Percentiles rank a stretch among this genome's conserved stretches.
Conservation (phyloP, 2,888 invertebrate genomes). For the Parapristionchus giblindavisi region DNA sequence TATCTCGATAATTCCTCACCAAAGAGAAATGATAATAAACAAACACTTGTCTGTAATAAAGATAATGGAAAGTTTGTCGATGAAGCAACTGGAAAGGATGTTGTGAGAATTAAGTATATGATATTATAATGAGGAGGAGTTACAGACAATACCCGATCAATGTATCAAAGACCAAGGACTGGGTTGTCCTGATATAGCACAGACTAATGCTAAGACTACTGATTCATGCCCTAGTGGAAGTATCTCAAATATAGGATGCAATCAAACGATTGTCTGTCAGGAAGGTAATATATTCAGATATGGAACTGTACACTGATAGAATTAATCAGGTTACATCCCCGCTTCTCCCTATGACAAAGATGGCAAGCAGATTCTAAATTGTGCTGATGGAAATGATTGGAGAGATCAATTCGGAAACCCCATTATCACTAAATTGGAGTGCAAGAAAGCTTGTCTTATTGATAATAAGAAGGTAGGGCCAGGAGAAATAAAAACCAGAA, state of each 20-base stretch:
- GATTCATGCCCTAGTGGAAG: background rate
- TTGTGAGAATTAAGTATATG: too few relatives aligned
- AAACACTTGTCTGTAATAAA: conserved; percentile 11
- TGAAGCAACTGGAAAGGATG: background rate
- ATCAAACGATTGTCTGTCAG: conserved; percentile 8
- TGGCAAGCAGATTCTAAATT: conserved; percentile 34
- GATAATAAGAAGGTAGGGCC: background rate
- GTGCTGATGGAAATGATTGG: conserved; percentile 31
- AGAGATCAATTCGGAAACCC: conserved; percentile 26
- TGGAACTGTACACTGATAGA: background rate
- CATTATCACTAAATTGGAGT: conserved; percentile 11
- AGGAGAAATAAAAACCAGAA: background rate
- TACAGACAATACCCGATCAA: background rate
- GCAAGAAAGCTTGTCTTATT: conserved; percentile 15
- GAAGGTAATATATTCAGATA: background rate
- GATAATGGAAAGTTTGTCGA: conserved; percentile 30
- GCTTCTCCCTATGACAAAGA: conserved; percentile 25
- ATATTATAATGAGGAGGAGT: background rate
- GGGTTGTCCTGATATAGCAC: conserved; percentile 26
- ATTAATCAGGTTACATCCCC: background rate
- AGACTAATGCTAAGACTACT: background rate
- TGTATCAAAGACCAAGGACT: conserved; percentile 10
- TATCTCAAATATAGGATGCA: conserved; percentile 16
- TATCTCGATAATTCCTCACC: background rate
- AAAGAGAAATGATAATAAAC: conserved; percentile 1